Percentiles rank a stretch among this genome's conserved stretches.
Conservation (phyloP, 2,888 invertebrate species). For the Pomacea canaliculata region DNA sequence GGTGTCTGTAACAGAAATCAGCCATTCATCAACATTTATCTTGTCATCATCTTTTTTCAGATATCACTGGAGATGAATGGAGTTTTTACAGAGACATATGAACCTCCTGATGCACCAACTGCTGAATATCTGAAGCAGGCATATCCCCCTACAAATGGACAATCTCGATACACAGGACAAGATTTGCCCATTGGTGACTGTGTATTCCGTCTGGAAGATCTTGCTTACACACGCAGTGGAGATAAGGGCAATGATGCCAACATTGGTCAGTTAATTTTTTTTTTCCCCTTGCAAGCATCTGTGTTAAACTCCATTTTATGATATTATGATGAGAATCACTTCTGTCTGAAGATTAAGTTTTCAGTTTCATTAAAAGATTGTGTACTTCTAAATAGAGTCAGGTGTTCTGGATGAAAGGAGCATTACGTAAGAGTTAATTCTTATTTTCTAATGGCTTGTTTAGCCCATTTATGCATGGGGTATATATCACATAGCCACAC, state of each 20-base stretch:
- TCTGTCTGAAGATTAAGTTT: no score
- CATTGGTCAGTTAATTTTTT: conserved; percentile 62
- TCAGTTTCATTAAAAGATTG: no score
- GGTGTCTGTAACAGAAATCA: no score
- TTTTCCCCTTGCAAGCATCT: neutral
- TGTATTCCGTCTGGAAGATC: conserved; percentile 66
- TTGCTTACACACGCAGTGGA: conserved; percentile 72
- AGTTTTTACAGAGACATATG: conserved; percentile 48
- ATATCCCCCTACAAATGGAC: conserved; percentile 34
- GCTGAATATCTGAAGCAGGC: conserved; percentile 43
- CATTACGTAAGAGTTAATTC: no score
- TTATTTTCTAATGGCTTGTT: no score
- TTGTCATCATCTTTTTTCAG: conserved; percentile 37
- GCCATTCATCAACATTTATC: no score
- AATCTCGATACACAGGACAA: conserved; percentile 9
- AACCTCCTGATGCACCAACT: conserved; percentile 42
- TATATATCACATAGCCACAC: no score
- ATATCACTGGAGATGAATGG: conserved; percentile 62
- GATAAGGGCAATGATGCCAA: conserved; percentile 73
- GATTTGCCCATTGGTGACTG: conserved; percentile 46
- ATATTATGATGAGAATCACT: neutral
- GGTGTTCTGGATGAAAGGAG: no score
- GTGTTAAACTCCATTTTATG: neutral
- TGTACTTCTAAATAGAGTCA: no score
- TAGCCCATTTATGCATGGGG: no score